Evolutionary conservation across 2,797 vertebrate genomes (phyloP), one percentile per base, ranked within the genome.

Genomic region (Yasuhikotakia modesta): DNA sequence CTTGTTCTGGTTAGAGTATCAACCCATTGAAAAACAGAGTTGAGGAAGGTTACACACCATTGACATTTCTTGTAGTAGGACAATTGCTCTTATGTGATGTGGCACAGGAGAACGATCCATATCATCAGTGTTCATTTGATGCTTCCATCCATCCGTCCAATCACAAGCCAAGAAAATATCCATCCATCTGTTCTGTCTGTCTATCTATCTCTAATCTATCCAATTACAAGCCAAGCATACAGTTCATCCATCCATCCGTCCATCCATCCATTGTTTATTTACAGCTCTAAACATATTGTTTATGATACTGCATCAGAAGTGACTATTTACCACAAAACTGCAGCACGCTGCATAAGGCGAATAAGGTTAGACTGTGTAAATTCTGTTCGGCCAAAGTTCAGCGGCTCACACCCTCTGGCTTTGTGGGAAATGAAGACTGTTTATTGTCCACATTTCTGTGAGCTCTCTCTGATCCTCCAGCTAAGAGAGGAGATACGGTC

Each of bases 1-100:
- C 69, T 53, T 76, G 81, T 86, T 85, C 81, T 83, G 75, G 75
- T 86, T 68, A 76, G 84, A 87, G 78, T 64, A 79, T 88, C 85
- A 85, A 82, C 85, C 87, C 87, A 82, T 30, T 32, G 79, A 48
- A 32, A 64, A 67, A 35, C 7, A 48, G 57, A 65, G 72, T 73
- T 72, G 76, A 60, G 73, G 50, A 79, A 48, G 77, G 77, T 81
- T 74, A 64, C 7, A 72, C 39, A 22, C 12, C 50, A 66, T 50
- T 39, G 27, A 39, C 32, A 67, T 67, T 55, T 30, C 35, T 48
- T 27, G 19, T 48, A n/a, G 3, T 24, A 55, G n/a, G 22, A 67
- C 39, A 17, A 24, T 22, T 45, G 70, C 58, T 71, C 55, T 57
- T 68, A 13, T 53, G 5, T 53, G 19, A 53, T 57, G 65, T 16